phyloP scores from a whole-genome alignment of 2,113 vertebrate species.

The Vulpes ferrilata region DNA sequence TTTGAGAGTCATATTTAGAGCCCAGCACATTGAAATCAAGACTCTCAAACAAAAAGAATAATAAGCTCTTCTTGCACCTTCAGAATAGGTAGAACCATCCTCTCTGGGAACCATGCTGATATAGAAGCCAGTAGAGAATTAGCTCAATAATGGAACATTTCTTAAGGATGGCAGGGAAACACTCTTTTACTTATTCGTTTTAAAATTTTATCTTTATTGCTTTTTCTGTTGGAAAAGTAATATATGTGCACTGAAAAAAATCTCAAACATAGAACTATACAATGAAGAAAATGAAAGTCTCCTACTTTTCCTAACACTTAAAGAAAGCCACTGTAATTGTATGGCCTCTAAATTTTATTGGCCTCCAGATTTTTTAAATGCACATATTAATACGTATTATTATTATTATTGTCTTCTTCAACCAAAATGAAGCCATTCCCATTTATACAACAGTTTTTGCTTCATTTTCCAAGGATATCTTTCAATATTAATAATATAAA shows the following conservation, averaged over 20 bases:
- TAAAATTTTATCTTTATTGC: conserved; percentile 24
- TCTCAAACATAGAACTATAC: neutral
- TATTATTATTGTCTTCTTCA: neutral
- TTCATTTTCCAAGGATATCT: conserved; percentile 8
- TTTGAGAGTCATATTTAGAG: conserved; percentile 31
- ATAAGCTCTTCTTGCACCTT: neutral
- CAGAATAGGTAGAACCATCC: neutral
- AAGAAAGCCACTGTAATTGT: neutral
- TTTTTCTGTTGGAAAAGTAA: conserved; percentile 27
- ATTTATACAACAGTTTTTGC: conserved; percentile 27
- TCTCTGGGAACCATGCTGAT: neutral
- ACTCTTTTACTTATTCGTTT: neutral
- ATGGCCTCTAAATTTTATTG: neutral
- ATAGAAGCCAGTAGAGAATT: neutral
- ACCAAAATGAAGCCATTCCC: neutral
- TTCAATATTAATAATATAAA: conserved; percentile 20
- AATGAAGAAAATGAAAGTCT: conserved; percentile 23
- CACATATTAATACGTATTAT: neutral
- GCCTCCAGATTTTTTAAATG: neutral
- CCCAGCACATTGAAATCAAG: neutral
- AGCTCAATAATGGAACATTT: neutral
- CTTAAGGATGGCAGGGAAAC: neutral
- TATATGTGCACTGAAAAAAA: neutral
- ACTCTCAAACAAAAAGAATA: neutral
- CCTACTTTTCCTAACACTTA: neutral